phyloP scores from a whole-genome alignment of 2,797 vertebrate genomes.

The Remorina albescens region DNA sequence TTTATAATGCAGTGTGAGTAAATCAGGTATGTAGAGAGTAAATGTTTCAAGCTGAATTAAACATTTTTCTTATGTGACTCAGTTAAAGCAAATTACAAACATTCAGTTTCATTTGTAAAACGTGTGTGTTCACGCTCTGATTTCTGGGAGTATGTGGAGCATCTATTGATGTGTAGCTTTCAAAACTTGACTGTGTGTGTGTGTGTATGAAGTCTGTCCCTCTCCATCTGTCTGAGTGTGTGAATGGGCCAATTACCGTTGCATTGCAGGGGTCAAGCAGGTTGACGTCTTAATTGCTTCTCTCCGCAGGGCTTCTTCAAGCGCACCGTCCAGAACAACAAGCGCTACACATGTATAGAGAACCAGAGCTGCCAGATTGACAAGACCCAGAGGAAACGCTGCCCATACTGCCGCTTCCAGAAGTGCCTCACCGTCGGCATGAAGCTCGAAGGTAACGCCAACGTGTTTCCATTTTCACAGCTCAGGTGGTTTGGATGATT shows the following conservation, averaged over 20 bases:
- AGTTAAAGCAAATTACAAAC: not conserved
- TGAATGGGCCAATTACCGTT: conserved; percentile 84
- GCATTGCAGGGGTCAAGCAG: conserved; percentile 80
- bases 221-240: conserved; percentile 76
- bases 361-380: conserved; percentile 99
- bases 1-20: conserved; percentile 6
- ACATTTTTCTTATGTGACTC: conserved; percentile 1
- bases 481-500: conserved; percentile 21
- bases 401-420: conserved; percentile 98
- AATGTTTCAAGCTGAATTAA: not conserved
- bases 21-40: not conserved
- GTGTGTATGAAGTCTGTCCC: conserved; percentile 62
- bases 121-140: conserved; percentile 2
- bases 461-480: conserved; percentile 27
- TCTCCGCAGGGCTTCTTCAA: conserved; percentile 97
- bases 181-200: conserved; percentile 56
- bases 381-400: conserved; percentile 98
- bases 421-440: conserved; percentile 99
- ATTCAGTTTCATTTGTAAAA: not conserved
- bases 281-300: conserved; percentile 87
- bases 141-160: conserved; percentile 21
- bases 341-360: conserved; percentile 99
- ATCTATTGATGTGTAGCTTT: conserved; percentile 30
- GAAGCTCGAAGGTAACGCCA: conserved; percentile 96
- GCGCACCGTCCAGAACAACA: conserved; percentile 99